phyloP scores from a whole-genome alignment of 2,888 invertebrate species.

The Sepiola atlantica region DNA sequence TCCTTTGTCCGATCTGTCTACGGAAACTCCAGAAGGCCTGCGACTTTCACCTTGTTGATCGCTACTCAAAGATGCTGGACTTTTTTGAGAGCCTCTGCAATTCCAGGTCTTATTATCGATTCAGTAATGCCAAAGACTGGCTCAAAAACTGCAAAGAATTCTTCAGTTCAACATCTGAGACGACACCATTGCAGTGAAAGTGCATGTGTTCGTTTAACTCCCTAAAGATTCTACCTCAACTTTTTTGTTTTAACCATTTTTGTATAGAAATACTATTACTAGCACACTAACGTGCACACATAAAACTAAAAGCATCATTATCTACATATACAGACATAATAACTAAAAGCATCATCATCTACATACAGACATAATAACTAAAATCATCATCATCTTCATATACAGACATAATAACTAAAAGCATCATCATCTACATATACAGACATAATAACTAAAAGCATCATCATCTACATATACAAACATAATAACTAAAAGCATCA shows the following conservation, averaged over 20 bases:
- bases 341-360: too few relatives aligned
- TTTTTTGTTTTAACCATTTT: background rate
- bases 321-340: too few relatives aligned
- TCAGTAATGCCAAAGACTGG: slow-evolving; percentile 57
- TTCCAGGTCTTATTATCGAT: slow-evolving; percentile 55
- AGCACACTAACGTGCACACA: too few relatives aligned
- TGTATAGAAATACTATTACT: too few relatives aligned
- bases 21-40: slow-evolving; percentile 69
- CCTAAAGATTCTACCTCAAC: background rate
- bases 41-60: slow-evolving; percentile 63
- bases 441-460: too few relatives aligned
- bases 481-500: too few relatives aligned
- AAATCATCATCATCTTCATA: too few relatives aligned
- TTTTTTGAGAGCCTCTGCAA: slow-evolving; percentile 57
- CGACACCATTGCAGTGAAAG: background rate
- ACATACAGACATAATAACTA: too few relatives aligned
- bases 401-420: too few relatives aligned
- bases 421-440: too few relatives aligned
- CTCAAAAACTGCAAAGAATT: slow-evolving; percentile 57
- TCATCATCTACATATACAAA: too few relatives aligned
- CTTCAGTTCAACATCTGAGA: slow-evolving; percentile 48
- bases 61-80: slow-evolving; percentile 59
- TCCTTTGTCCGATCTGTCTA: slow-evolving; percentile 72
- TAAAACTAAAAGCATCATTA: too few relatives aligned
- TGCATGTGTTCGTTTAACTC: background rate